Base-by-base conservation (phyloP, 2,888 invertebrate species). In the Sinopyrophorus schimmeli region DNA sequence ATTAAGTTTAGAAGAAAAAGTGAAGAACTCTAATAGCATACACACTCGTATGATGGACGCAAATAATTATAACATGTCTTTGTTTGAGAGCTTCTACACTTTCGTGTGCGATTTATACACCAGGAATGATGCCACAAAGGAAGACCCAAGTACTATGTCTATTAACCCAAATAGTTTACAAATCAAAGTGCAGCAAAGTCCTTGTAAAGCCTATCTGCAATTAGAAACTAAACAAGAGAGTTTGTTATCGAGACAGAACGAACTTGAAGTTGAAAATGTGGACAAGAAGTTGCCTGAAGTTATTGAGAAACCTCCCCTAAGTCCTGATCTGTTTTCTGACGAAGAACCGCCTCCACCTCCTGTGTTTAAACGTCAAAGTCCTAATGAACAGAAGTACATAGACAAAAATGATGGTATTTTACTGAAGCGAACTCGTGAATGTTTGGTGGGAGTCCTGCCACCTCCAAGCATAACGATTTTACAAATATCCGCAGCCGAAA, bases 391-490 rank as follows among this genome's bases (percentile, higher is more conserved):
- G 50, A 61, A 54, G 39, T 68, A 65, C 49, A 40, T 65, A 7
- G 49, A 60, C 7, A 64, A 61, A 41, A 61, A 67, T 2, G 79
- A 80, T 59, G 59, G 64, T 11, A 67, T 65, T 53, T 57, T 77
- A 46, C 55, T 77, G 12, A 70, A 63, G 28, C 70, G 71, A 53
- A 70, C 81, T 32, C 77, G 84, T 68, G 80, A 78, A 65, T 79
- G 78, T 30, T 70, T 89, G 5, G 79, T 79, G 55, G 89, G 89
- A 1, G 79, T 89, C 1, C 76, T 84, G 5, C 89, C 89, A 12
- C 89, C 89, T 5, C 88, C 87, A 0, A 86, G 85, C 14, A 77
- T 87, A 6, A 89, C 88, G 7, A 81, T 79, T 21, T 74, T 84
- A 14, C 82, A 84, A 59, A 76, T 81, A 41, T 83, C 86, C 64